A percentile compares a stretch with the other conserved stretches of the same genome.
These are phyloP conservation scores for Artibeus jamaicensis DNA, from an alignment of 2,797 vertebrate genomes.

Conservation along the genomic window DNA sequence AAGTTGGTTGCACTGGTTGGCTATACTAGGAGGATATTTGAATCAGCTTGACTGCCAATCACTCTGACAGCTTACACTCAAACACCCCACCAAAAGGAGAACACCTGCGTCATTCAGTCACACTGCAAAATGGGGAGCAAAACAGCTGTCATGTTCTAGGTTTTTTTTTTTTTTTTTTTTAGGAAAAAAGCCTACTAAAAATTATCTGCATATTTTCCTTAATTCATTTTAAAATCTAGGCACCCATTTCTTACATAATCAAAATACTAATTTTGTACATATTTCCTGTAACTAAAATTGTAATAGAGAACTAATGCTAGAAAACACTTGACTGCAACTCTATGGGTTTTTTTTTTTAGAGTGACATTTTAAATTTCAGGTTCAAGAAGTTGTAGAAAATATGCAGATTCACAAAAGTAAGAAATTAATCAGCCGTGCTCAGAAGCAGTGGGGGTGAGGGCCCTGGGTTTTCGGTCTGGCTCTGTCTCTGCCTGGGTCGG, in stretches of 20 bases:
- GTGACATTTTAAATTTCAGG: background rate
- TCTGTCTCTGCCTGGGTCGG: background rate
- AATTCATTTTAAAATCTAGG: constrained; percentile 19
- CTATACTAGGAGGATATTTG: background rate
- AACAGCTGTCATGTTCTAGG: constrained; percentile 11
- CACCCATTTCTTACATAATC: background rate
- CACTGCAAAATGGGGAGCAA: background rate
- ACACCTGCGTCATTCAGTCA: background rate
- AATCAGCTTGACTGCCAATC: background rate
- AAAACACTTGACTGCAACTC: background rate
- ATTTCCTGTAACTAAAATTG: constrained; percentile 10
- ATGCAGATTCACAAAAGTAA: background rate
- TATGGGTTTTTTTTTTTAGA: background rate
- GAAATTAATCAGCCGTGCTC: background rate
- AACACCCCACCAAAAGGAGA: background rate
- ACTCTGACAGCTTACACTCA: background rate
- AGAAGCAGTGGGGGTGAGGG: background rate
- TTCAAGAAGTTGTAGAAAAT: background rate
- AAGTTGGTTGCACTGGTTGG: background rate
- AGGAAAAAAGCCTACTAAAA: background rate
- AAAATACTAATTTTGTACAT: background rate
- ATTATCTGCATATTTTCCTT: background rate
- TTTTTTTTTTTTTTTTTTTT: background rate
- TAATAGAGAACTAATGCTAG: background rate
- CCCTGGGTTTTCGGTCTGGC: background rate